phyloP scores from a whole-genome alignment of 2,113 vertebrate species.

The Balaeniceps rex region DNA sequence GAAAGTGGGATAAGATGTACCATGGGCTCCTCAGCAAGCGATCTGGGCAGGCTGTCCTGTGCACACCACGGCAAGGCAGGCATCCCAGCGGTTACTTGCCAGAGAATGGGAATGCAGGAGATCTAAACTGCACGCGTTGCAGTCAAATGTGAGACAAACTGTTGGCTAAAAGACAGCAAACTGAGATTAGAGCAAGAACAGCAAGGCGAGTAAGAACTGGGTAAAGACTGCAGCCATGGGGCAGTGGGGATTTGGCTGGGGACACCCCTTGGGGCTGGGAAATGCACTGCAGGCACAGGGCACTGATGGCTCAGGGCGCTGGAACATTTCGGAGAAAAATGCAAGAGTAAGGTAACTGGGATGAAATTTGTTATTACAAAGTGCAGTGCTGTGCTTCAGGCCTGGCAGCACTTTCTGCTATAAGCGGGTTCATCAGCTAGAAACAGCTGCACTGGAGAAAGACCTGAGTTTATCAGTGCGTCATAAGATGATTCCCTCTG shows the following conservation, averaged over 20 bases:
- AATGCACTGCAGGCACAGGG: not conserved
- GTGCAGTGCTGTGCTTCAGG: not conserved
- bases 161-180: not conserved
- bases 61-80: fast-evolving
- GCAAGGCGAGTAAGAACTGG: not conserved
- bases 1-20: not conserved
- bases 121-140: fast-evolving
- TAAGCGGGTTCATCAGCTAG: not conserved
- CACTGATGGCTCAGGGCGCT: fast-evolving
- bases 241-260: not conserved
- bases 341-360: not conserved
- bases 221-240: fast-evolving
- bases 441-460: not conserved
- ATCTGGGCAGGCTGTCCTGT: fast-evolving
- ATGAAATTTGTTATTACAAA: not conserved
- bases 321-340: not conserved
- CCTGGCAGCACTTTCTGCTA: not conserved
- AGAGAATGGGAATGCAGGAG: not conserved
- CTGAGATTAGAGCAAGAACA: not conserved
- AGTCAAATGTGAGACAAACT: not conserved
- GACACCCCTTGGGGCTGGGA: not conserved
- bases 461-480: not conserved
- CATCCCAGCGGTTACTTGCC: too few species aligned
- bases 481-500: too few species aligned
- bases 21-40: fast-evolving